Evolutionary conservation across 1,140 invertebrate species (phyloP).

Genomic region (Ditylenchus dipsaci): DNA sequence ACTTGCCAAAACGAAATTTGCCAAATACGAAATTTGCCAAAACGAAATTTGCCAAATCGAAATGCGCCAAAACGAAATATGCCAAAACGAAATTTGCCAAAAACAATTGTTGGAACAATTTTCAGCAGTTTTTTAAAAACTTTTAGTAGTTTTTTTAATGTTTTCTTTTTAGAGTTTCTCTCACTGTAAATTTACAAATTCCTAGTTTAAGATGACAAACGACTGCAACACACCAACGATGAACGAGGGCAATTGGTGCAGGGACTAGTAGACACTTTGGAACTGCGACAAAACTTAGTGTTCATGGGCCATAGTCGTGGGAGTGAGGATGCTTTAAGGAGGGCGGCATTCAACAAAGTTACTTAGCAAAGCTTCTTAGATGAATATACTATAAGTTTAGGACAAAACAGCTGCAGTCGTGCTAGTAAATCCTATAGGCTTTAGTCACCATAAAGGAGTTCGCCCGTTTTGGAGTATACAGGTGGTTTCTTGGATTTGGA

Average conservation of each 20-base stretch:
- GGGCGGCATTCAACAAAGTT: slow-evolving; percentile 40
- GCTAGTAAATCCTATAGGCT: slow-evolving; percentile 31
- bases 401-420: slow-evolving; percentile 26
- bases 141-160: too few relatives aligned
- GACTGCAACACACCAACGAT: slow-evolving; percentile 31
- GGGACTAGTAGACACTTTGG: slow-evolving; percentile 32
- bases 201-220: too few relatives aligned
- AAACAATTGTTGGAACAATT: too few relatives aligned
- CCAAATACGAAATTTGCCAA: too few relatives aligned
- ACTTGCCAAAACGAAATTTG: too few relatives aligned
- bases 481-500: neutral
- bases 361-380: too few relatives aligned
- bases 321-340: slow-evolving; percentile 42
- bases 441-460: slow-evolving; percentile 26
- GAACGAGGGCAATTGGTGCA: slow-evolving; percentile 43
- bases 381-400: slow-evolving; percentile 20
- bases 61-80: too few relatives aligned
- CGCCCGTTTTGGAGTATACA: slow-evolving; percentile 14
- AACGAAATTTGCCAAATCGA: too few relatives aligned
- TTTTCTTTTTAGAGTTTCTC: too few relatives aligned
- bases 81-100: too few relatives aligned
- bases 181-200: too few relatives aligned
- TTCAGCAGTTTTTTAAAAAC: too few relatives aligned
- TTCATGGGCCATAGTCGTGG: slow-evolving; percentile 45
- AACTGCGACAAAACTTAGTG: slow-evolving; percentile 32